These are phyloP conservation scores for Denticeps clupeoides DNA, from an alignment of 2,797 vertebrate species.

Conservation along the genomic window DNA sequence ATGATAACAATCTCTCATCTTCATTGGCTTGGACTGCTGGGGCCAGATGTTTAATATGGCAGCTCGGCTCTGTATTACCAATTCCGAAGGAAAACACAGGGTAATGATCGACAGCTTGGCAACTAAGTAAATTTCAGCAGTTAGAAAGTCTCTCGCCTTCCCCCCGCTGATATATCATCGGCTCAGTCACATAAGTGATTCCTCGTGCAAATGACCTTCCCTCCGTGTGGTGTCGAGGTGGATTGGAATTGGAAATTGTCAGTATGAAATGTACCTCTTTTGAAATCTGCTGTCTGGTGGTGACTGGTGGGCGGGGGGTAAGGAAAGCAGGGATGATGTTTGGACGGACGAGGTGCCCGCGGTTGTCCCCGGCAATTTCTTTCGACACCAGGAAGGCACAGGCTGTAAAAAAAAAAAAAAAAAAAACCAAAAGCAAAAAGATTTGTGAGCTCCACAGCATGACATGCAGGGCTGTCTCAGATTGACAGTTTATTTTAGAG, in stretches of 20 bases:
- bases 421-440: slow-evolving; percentile 26
- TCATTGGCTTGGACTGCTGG: background rate
- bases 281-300: slow-evolving; percentile 47
- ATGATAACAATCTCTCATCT: background rate
- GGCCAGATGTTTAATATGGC: slow-evolving; percentile 38
- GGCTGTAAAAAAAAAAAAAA: slow-evolving; percentile 1
- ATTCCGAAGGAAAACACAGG: slow-evolving; percentile 42
- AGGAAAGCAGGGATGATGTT: too few species aligned
- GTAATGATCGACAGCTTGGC: slow-evolving; percentile 43
- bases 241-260: slow-evolving; percentile 57
- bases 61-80: slow-evolving; percentile 50
- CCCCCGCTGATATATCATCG: slow-evolving; percentile 33
- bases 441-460: slow-evolving; percentile 36
- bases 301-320: slow-evolving; percentile 3
- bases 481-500: slow-evolving; percentile 72
- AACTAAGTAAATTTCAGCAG: slow-evolving; percentile 47
- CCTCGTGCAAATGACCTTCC: slow-evolving; percentile 28
- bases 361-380: slow-evolving; percentile 30
- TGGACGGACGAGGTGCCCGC: slow-evolving; percentile 24
- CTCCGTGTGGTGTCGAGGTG: slow-evolving; percentile 30
- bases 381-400: slow-evolving; percentile 4
- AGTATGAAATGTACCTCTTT: slow-evolving; percentile 57
- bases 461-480: slow-evolving; percentile 36
- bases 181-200: slow-evolving; percentile 27
- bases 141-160: background rate